phyloP scores from a whole-genome alignment of 92 coral and sea anemone genomes.

The Umimayanthus chanpuru region DNA sequence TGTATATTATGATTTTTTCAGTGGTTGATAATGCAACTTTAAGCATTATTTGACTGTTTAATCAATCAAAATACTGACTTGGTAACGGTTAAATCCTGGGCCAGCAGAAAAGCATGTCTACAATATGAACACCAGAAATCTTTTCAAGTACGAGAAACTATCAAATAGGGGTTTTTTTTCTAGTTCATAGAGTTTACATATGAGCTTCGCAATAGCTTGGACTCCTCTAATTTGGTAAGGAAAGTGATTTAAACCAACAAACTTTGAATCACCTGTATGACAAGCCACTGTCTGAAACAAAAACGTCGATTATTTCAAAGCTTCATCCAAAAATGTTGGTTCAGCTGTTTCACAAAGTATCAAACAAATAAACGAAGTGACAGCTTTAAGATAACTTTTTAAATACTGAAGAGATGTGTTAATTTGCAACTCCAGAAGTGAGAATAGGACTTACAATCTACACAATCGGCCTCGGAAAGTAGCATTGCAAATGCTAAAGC shows the following conservation, averaged over 20 bases:
- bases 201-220: not conserved
- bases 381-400: not conserved
- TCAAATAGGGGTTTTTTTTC: too few species aligned
- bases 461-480: too few species aligned
- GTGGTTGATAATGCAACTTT: not conserved
- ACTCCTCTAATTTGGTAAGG: not conserved
- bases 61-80: not conserved
- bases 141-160: too few species aligned
- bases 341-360: slow-evolving; percentile 15
- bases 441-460: not conserved
- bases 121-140: too few species aligned
- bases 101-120: too few species aligned
- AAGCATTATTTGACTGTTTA: not conserved
- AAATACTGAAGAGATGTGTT: not conserved
- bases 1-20: not conserved
- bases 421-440: not conserved
- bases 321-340: not conserved
- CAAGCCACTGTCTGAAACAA: not conserved
- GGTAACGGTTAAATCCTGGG: not conserved
- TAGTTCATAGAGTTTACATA: not conserved
- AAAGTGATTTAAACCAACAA: not conserved
- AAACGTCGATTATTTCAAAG: slow-evolving; percentile 1
- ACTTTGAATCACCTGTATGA: not conserved
- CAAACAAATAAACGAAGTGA: not conserved
- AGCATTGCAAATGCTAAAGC: not conserved